Percentiles rank a stretch among this genome's conserved stretches.
phyloP scores from a whole-genome alignment of 2,888 invertebrate genomes.

The Drosophila falleni region DNA sequence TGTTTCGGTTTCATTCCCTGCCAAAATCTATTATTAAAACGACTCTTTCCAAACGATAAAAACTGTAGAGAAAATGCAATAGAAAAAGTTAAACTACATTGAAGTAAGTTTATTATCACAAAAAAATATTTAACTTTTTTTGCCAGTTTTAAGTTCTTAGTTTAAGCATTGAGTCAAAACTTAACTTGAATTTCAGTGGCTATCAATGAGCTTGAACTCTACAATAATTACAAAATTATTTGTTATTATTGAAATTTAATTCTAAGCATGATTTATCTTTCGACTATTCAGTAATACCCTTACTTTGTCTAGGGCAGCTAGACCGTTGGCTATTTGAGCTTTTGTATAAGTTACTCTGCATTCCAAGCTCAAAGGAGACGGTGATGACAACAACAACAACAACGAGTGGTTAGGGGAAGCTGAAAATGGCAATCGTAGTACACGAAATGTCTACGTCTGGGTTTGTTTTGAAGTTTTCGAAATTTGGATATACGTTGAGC shows the following conservation, averaged over 20 bases:
- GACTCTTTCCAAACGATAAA: slow-evolving; percentile 1
- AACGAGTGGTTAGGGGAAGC: background rate
- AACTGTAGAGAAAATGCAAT: background rate
- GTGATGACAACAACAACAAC: background rate
- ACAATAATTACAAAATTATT: too few species aligned
- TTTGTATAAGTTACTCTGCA: slow-evolving; percentile 50
- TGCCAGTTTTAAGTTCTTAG: too few species aligned
- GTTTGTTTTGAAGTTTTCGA: slow-evolving; percentile 10
- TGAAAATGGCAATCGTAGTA: slow-evolving; percentile 1
- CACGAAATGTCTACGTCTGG: slow-evolving; percentile 12
- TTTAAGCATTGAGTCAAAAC: too few species aligned
- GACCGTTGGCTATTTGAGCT: slow-evolving; percentile 17
- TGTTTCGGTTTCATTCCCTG: too few species aligned
- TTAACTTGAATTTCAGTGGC: too few species aligned
- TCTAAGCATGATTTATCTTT: background rate
- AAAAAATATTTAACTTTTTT: too few species aligned
- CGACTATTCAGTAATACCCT: background rate
- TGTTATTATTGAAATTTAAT: too few species aligned
- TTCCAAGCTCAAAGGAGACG: slow-evolving; percentile 40
- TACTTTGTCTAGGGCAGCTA: background rate
- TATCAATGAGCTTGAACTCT: too few species aligned
- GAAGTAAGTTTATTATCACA: background rate
- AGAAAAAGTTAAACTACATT: background rate
- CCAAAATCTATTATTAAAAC: too few species aligned
- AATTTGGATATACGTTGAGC: slow-evolving; percentile 29